phyloP scores from a whole-genome alignment of 2,113 vertebrate genomes.

The rabbit (Oryctolagus cuniculus) region DNA sequence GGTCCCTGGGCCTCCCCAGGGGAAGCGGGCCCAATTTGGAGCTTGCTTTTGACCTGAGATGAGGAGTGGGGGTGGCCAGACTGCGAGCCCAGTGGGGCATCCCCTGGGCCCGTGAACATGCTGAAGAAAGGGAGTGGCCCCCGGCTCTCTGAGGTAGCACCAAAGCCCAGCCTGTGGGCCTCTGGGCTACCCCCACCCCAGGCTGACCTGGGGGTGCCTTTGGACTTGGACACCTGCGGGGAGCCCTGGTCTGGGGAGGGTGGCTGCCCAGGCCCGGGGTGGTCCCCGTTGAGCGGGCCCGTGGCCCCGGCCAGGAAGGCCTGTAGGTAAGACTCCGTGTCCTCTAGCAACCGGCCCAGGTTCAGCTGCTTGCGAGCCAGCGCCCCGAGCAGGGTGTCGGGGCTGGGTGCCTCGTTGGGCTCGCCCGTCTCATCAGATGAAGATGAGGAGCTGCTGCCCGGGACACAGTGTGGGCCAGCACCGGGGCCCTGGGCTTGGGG shows the following conservation, averaged over 20 bases:
- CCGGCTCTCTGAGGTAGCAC: conserved; percentile 83
- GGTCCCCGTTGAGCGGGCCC: conserved; percentile 77
- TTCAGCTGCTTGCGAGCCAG: conserved; percentile 80
- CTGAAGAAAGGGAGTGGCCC: conserved; percentile 81
- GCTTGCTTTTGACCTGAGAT: conserved; percentile 86
- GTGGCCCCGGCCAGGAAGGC: conserved; percentile 80
- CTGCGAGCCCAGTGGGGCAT: conserved; percentile 39
- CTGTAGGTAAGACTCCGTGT: conserved; percentile 84
- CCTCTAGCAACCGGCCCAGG: conserved; percentile 80
- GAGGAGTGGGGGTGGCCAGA: conserved; percentile 69
- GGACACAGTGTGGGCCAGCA: conserved; percentile 4
- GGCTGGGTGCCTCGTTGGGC: conserved; percentile 77
- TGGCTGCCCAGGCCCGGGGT: conserved; percentile 14
- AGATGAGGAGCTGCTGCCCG: conserved; percentile 80
- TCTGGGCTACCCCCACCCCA: conserved; percentile 76
- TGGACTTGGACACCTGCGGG: conserved; percentile 67
- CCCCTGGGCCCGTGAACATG: conserved; percentile 67
- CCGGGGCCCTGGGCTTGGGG: conserved; percentile 63
- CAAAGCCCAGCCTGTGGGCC: conserved; percentile 75
- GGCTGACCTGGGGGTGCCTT: conserved; percentile 76
- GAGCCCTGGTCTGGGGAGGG: conserved; percentile 59
- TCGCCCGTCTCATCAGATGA: conserved; percentile 84
- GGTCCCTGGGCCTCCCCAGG: conserved; percentile 88
- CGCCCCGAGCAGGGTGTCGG: conserved; percentile 69
- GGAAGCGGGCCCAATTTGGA: conserved; percentile 88